Conservation (phyloP, 2,797 vertebrate species). For the Eospalax fontanierii region DNA sequence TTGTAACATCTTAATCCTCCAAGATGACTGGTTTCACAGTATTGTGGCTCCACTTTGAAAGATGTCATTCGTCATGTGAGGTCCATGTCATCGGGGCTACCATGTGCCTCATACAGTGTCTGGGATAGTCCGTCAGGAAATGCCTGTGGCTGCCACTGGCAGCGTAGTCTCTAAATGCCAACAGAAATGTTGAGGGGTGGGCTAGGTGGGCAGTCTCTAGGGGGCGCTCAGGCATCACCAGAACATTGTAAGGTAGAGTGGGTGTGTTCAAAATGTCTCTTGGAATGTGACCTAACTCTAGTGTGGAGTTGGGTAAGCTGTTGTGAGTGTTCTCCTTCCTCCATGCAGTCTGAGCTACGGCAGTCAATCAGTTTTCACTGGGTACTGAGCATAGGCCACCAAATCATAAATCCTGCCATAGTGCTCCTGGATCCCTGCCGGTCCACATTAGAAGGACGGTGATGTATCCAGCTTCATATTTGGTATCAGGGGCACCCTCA, state of each 20-base stretch:
- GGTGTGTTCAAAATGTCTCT: not conserved
- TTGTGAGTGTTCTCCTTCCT: not conserved
- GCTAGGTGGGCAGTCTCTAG: not conserved
- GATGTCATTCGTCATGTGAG: not conserved
- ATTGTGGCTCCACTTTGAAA: not conserved
- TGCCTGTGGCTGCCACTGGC: not conserved
- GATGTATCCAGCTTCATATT: accelerated
- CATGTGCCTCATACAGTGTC: not conserved
- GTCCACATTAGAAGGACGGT: not conserved
- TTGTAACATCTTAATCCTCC: not conserved
- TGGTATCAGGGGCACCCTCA: not conserved
- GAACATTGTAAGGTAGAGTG: not conserved
- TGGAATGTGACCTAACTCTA: not conserved
- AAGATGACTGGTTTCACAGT: not conserved
- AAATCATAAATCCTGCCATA: not conserved
- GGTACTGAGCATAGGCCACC: not conserved
- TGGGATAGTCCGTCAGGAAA: not conserved
- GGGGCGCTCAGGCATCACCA: not conserved
- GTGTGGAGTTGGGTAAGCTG: too few species aligned
- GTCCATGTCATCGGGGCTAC: not conserved
- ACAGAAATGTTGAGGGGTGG: not conserved
- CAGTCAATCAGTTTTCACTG: not conserved
- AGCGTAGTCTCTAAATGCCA: not conserved
- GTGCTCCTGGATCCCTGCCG: not conserved
- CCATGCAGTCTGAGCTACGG: not conserved